Evolutionary conservation across 2,888 invertebrate species (phyloP), one percentile per base, ranked within the genome.

Genomic region (Phrixothrix hirtus): DNA sequence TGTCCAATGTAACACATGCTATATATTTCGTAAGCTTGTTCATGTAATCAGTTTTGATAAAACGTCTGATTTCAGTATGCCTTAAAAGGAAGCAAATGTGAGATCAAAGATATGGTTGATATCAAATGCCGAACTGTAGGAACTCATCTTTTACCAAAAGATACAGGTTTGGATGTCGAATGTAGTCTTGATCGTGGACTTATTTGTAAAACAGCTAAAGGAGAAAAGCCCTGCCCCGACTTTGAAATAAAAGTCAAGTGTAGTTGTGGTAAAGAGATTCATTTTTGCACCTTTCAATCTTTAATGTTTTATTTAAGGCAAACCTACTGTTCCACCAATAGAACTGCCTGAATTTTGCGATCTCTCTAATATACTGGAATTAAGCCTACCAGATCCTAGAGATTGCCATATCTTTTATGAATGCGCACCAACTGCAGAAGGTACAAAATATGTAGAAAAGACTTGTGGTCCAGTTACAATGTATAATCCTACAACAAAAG

Each of bases 231-330:
- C 1, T 94, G 94, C 63, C 81, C 84, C 1, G 92, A 94, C 77
- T 93, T 92, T 68, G 92, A 94, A 75, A 85, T 93, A 37, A 80
- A 88, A 17, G 86, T 92, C 1, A 78, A 83, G 29, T 93, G 93
- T 68, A 73, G 78, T 44, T 89, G 88, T 68, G 75, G 72, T 71
- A 64, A 62, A 60, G 52, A 17, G 12, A 12, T 16, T 31, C 12
- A 38, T 45, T 35, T 11, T 12, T 11, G 12, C 9, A 12, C 2
- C 6, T 21, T 13, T 9, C 25, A 38, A 14, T 27, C 13, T 38
- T 21, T 27, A 11, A 25, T 1, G 10, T 2, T 31, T 26, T 11
- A 10, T 21, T 2, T n/a, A 14, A 5, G 15, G 14, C 3, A 5
- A 34, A 34, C 13, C 13, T 6, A 15, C 31, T 1, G 14, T 25